These are phyloP conservation scores for Hyposmocoma kahamanoa DNA, from an alignment of 1,140 invertebrate species.

Conservation along the genomic window DNA sequence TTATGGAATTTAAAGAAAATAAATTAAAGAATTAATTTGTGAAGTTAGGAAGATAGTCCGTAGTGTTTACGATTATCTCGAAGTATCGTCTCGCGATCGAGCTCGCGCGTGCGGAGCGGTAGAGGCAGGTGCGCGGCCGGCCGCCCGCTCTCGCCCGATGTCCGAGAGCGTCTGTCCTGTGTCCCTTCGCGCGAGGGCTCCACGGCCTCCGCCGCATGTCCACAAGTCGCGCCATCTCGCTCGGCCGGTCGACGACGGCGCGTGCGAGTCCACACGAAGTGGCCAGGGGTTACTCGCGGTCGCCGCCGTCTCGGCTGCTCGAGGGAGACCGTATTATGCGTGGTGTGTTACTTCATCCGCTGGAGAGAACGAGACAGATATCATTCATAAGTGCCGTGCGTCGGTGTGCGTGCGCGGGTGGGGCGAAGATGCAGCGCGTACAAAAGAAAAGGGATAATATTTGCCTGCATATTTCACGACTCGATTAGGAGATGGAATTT, in stretches of 20 bases:
- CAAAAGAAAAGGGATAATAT: conserved; percentile 73
- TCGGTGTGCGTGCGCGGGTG: conserved; percentile 70
- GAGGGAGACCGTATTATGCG: conserved; percentile 43
- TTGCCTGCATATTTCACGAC: conserved; percentile 73
- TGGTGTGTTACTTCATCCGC: conserved; percentile 22
- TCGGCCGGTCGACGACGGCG: conserved; percentile 62
- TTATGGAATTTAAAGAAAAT: conserved; percentile 7
- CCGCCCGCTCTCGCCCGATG: conserved; percentile 72
- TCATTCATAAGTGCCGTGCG: conserved; percentile 61
- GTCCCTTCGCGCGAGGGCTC: conserved; percentile 69
- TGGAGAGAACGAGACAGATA: conserved; percentile 44
- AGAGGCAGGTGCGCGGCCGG: conserved; percentile 62
- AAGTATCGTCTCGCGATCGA: conserved; percentile 44
- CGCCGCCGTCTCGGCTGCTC: conserved; percentile 51
- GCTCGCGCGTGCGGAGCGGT: conserved; percentile 49
- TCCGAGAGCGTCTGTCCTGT: conserved; percentile 73
- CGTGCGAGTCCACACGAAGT: conserved; percentile 64
- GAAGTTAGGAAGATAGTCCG: conserved; percentile 15
- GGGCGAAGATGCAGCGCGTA: conserved; percentile 69
- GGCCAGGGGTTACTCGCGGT: conserved; percentile 71
- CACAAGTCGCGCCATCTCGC: conserved; percentile 56
- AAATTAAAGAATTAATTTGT: conserved; percentile 7
- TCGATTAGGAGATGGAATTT: conserved; percentile 74
- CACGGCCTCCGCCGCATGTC: conserved; percentile 57
- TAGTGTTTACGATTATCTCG: conserved; percentile 50